Evolutionary conservation across 1,140 invertebrate species (phyloP).

Genomic region (Helicoverpa armigera): DNA sequence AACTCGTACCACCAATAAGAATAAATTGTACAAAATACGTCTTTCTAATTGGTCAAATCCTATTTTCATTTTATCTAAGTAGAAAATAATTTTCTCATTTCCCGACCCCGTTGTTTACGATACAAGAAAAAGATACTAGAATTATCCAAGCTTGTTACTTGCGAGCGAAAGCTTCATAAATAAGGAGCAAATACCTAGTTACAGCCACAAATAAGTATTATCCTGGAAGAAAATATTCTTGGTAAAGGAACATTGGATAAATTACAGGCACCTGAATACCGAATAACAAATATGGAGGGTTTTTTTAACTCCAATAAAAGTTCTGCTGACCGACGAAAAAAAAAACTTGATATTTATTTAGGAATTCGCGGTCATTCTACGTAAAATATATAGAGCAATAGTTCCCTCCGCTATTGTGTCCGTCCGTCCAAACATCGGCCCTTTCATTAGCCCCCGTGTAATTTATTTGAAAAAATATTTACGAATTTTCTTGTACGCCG

Average conservation of each 20-base stretch:
- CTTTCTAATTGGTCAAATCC: slow-evolving; percentile 26
- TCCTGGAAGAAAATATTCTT: slow-evolving; percentile 37
- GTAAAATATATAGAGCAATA: slow-evolving; percentile 65
- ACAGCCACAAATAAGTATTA: slow-evolving; percentile 35
- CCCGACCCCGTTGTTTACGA: slow-evolving; percentile 30
- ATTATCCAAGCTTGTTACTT: slow-evolving; percentile 30
- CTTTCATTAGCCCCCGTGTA: slow-evolving; percentile 64
- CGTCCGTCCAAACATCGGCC: slow-evolving; percentile 51
- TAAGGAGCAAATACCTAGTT: slow-evolving; percentile 33
- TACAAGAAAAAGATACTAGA: slow-evolving; percentile 37
- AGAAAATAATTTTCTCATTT: slow-evolving; percentile 35
- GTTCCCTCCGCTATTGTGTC: slow-evolving; percentile 58
- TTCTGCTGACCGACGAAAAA: slow-evolving; percentile 52
- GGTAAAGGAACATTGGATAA: slow-evolving; percentile 35
- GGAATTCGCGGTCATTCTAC: slow-evolving; percentile 64
- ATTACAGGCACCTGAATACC: slow-evolving; percentile 38
- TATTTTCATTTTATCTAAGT: slow-evolving; percentile 28
- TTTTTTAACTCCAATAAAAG: slow-evolving; percentile 13
- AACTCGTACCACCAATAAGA: slow-evolving; percentile 1
- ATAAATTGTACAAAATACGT: neutral
- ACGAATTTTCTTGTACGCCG: slow-evolving; percentile 46
- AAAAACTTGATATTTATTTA: slow-evolving; percentile 59
- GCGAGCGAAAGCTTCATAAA: slow-evolving; percentile 36
- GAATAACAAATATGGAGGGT: slow-evolving; percentile 21
- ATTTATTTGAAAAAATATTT: slow-evolving; percentile 63